Base-by-base conservation (phyloP, 2,888 invertebrate species). In the Cheilosia vulpina region DNA sequence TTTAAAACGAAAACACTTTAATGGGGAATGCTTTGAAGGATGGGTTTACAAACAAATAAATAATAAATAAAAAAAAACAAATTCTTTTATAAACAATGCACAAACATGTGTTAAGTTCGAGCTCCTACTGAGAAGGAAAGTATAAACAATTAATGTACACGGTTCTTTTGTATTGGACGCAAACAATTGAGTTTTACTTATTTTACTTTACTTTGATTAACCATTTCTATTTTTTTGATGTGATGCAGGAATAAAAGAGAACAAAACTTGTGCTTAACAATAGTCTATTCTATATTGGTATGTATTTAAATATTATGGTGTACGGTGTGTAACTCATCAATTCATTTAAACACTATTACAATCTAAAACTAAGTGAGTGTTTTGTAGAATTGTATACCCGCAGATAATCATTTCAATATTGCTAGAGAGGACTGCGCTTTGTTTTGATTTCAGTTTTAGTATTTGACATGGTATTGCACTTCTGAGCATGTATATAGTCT, bases 381-480 rank as follows among this genome's bases (percentile, higher is more conserved):
- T 17, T 7, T 34, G 34, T 2, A 11, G 11, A 9, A 9, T 34
- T 34, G 9, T 34, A 31, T 31, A 7, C 9, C 7, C 7, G 31
- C 31, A 31, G 31, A 31, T 31, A 11, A 9, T 34, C 34, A 34
- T 34, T 34, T 34, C 9, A 34, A 34, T 34, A 34, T 34, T 34
- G 21, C 34, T 41, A 66, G 43, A 66, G 38, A 31, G 17, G 17
- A 45, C 17, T 47, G 2, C 47, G 9, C 2, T 47, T 53, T 34
- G 13, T 27, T 43, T 43, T 31, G 17, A 17, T 55, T 55, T n/a
- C 21, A 34, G 34, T 11, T 34, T 34, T 34, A 34, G 34, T 34
- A 19, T 19, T 60, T 17, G 34, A 60, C 34, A 58, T 69, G 47
- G 13, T 69, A 77, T 77, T 77, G 69, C 55, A 77, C 55, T 19